Base-by-base conservation (phyloP, 2,888 invertebrate genomes). In the Schizaphis graminum region DNA sequence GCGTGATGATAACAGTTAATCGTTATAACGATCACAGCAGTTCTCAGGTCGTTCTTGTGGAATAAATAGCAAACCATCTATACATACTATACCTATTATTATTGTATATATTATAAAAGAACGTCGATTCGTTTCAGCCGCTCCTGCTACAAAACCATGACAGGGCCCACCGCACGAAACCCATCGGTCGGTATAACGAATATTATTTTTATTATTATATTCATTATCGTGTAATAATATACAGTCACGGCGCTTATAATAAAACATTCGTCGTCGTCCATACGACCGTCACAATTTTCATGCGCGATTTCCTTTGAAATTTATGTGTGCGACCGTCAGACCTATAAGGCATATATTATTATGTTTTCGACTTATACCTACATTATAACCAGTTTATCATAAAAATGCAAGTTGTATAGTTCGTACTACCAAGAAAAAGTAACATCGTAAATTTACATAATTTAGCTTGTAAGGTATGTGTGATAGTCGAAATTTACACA, bases 281-380 rank as follows among this genome's bases (percentile, higher is more conserved):
- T n/a, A 57, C 26, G 61, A 41, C 92, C 35, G 44, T 88, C 77
- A 41, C 28, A 77, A 92, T 92, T 93, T 93, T 89, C 77, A 93
- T 89, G 89, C 92, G 92, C 92, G 89, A 93, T 93, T 93, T 93
- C 88, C 88, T 89, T 77, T 77, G 44, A 88, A 77, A 67, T 89
- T 92, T 89, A 89, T 89, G 56, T 41, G 84, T 56, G 91, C n/a
- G 91, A 91, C 84, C 28, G 77, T 10, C 16, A 49, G 4, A 88
- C 10, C 21, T n/a, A 35, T 88, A 56, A 56, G 4, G 88, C 24
- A 88, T 88, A 88, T 10, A 88, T 53, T 49, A 86, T 49, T 16
- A 86, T 49, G 28, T 44, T 47, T 28, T 47, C 13, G 41, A 1
- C 77, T 7, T 77, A 35, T 77, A 77, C 21, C 35, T 16, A 77